Base-by-base conservation (phyloP, 2,113 vertebrate genomes). In the Pteronura brasiliensis region DNA sequence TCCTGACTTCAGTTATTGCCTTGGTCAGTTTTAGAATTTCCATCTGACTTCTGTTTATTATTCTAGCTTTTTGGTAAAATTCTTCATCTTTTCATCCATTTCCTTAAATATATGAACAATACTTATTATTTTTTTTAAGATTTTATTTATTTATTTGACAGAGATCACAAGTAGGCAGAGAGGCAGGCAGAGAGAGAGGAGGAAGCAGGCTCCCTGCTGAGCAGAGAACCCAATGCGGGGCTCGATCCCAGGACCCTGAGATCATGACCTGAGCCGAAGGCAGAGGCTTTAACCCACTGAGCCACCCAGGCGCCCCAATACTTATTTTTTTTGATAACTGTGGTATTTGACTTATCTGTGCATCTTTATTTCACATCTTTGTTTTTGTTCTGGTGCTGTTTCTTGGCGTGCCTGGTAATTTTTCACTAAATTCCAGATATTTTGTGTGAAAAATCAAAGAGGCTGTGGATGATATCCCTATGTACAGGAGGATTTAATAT, bases 371-470 rank as follows among this genome's bases (percentile, higher is more conserved):
- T 88, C 90, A 94, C 23, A 74, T 31, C 18, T 80, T 74, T 59
- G 10, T 21, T 83, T 95, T 90, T 90, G 13, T 1, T 72, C 11
- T 91, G 39, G 3, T 84, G 39, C 87, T 93, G 20, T 84, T 94
- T 90, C 55, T 94, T 95, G 63, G 42, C 34, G 12, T 67, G 9
- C 29, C 11, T 72, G 76, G 44, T 77, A 55, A 31, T 36, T 74
- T 94, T 95, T 49, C 36, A 67, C 10, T 93, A 36, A 88, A 55
- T 72, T 29, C 34, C 15, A 77, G 59, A 20, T 86, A 17, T 42
- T 95, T 74, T 59, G 59, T 81, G 13, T 87, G 85, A 97, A 97
- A 86, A 93, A 42, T 65, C 49, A 72, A 94, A 76, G 44, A 90
- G 80, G 39, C 1, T 39, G 1, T 95, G 59, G 63, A 42, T 36